Percentiles rank a stretch among this genome's conserved stretches.
phyloP scores from a whole-genome alignment of 2,797 vertebrate species.

The Sebastes iracundus region DNA sequence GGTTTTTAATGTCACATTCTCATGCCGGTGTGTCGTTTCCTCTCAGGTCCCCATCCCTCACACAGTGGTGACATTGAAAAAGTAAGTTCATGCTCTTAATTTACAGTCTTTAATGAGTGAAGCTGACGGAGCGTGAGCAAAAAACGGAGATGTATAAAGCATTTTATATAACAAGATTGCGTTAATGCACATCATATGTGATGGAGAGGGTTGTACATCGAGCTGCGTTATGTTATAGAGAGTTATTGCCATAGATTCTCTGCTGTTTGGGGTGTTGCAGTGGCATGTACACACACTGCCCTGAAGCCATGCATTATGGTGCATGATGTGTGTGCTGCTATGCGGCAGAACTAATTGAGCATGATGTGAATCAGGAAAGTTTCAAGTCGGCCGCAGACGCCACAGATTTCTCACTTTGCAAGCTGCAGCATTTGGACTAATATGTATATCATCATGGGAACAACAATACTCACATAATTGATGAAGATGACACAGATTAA shows the following conservation, averaged over 20 bases:
- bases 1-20: slow-evolving; percentile 45
- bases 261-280: slow-evolving; percentile 69
- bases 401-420: slow-evolving; percentile 44
- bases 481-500: slow-evolving; percentile 12
- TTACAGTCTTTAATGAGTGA: slow-evolving; percentile 11
- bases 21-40: slow-evolving; percentile 53
- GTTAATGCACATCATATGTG: slow-evolving; percentile 9
- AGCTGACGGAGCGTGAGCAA: background rate
- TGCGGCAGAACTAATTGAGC: slow-evolving; percentile 83
- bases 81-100: slow-evolving; percentile 74
- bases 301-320: slow-evolving; percentile 71
- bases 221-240: slow-evolving; percentile 19
- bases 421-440: slow-evolving; percentile 17
- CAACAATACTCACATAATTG: background rate
- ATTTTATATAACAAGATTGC: slow-evolving; percentile 8
- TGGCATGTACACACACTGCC: slow-evolving; percentile 64
- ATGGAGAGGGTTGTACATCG: background rate
- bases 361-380: slow-evolving; percentile 79
- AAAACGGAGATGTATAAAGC: background rate
- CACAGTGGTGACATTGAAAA: slow-evolving; percentile 83
- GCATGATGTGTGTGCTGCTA: slow-evolving; percentile 81
- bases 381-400: slow-evolving; percentile 60
- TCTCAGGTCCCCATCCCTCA: slow-evolving; percentile 81
- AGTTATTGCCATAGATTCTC: slow-evolving; percentile 30
- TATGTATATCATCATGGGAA: background rate